These are phyloP conservation scores for Microcebus murinus DNA, from an alignment of 2,113 vertebrate species.

Conservation along the genomic window DNA sequence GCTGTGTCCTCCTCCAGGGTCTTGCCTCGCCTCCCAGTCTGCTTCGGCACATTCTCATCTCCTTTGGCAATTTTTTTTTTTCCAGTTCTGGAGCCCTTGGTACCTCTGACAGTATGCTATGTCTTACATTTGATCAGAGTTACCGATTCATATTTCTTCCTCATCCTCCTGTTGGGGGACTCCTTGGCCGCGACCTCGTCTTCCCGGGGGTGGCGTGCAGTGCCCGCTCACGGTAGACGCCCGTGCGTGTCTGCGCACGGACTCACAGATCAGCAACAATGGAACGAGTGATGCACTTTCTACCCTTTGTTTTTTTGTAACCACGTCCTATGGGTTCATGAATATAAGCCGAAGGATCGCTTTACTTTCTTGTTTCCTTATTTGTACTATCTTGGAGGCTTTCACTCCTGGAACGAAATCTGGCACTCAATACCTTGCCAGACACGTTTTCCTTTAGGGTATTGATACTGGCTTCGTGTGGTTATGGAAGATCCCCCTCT, in stretches of 20 bases:
- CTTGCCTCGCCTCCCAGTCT: neutral
- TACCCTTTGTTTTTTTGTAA: neutral
- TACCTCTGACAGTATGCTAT: neutral
- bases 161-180: neutral
- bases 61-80: neutral
- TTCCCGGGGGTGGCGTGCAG: neutral
- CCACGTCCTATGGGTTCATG: neutral
- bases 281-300: neutral
- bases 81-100: neutral
- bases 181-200: neutral
- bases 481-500: conserved; percentile 23
- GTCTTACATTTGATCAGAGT: neutral
- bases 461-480: conserved; percentile 5
- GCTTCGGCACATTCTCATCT: neutral
- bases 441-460: conserved; percentile 3
- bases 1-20: neutral
- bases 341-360: neutral
- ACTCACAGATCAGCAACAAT: neutral
- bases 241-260: neutral
- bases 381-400: conserved; percentile 8
- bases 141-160: neutral
- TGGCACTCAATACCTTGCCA: conserved; percentile 35
- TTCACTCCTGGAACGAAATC: conserved; percentile 8
- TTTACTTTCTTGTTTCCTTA: neutral
- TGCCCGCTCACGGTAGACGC: neutral